Base-by-base conservation (phyloP, 2,113 vertebrate species). In the Poeciliopsis retropinna region DNA sequence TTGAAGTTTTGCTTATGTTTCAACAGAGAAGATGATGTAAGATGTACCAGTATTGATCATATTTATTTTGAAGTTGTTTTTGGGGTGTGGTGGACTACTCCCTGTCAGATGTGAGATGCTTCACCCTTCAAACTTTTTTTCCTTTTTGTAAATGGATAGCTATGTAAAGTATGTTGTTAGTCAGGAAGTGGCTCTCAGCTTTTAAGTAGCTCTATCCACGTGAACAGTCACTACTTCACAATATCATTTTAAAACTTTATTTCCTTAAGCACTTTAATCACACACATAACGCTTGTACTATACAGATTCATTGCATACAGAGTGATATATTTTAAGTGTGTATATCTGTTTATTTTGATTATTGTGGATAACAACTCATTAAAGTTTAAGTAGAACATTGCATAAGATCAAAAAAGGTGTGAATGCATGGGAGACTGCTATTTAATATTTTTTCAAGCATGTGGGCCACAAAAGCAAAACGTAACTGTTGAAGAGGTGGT, bases 151-250 rank as follows among this genome's bases (percentile, higher is more conserved):
- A 25, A 15, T 9, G 88, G 81, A 90, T 64, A 78, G 68, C 73
- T 72, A 10, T 75, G 51, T 67, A 0, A 76, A 29, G 22, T 60
- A 88, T 87, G 86, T 60, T 3, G 64, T 54, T 60, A n/a, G 44
- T 67, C 65, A 57, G 67, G 69, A 31, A 67, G 67, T 54, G 1
- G 31, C 17, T 14, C 19, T 47, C 14, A 29, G 39, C 65, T 28
- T 41, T 54, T 22, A 54, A 22, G 47, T 25, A 7, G 47, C 5
- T 41, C 17, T 27, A 7, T 14, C 60, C 61, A 62, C 28, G 31
- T 30, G 22, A 57, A 54, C 17, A 22, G 6, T 25, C 51, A n/a
- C 3, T n/a, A n/a, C 51, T 3, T 54, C 8, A 25, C 7, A n/a
- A 25, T 10, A 57, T 47, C 44, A 47, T 19, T 47, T 37, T 19